Conservation (phyloP, 2,797 vertebrate species). For the Cuniculus paca region DNA sequence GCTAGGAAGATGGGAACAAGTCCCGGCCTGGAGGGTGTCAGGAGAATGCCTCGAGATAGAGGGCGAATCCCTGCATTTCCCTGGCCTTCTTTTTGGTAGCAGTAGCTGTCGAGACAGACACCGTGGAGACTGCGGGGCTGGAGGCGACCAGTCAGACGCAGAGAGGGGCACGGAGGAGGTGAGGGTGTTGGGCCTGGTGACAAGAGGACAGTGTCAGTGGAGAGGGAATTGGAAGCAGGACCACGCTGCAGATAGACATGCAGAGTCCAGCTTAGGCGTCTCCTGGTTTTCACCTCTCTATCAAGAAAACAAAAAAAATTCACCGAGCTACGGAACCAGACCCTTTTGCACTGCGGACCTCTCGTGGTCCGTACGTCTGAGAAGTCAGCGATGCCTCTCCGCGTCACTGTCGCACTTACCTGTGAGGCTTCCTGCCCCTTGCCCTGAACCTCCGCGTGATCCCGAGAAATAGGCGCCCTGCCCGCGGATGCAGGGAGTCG, state of each 20-base stretch:
- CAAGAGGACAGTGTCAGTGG: background rate
- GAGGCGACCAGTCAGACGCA: background rate
- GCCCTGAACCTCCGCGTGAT: background rate
- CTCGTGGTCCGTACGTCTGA: background rate
- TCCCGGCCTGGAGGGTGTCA: background rate
- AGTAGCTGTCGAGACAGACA: background rate
- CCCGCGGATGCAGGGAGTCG: background rate
- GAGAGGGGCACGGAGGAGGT: background rate
- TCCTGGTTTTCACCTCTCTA: slow-evolving; percentile 5
- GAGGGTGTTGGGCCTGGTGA: background rate
- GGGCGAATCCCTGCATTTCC: background rate
- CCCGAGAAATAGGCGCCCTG: background rate
- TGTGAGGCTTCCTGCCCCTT: background rate
- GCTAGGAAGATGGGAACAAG: background rate
- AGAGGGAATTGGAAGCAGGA: background rate
- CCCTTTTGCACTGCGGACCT: background rate
- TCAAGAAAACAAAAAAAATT: slow-evolving; percentile 38
- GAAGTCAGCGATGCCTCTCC: background rate
- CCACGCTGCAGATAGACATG: background rate
- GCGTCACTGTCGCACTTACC: background rate
- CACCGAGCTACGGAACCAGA: background rate
- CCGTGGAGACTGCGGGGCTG: background rate
- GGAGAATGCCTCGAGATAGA: background rate
- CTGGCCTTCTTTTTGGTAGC: background rate
- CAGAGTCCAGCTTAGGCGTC: background rate